Conservation (phyloP, 2,113 vertebrate genomes). For the Apeltes quadracus region DNA sequence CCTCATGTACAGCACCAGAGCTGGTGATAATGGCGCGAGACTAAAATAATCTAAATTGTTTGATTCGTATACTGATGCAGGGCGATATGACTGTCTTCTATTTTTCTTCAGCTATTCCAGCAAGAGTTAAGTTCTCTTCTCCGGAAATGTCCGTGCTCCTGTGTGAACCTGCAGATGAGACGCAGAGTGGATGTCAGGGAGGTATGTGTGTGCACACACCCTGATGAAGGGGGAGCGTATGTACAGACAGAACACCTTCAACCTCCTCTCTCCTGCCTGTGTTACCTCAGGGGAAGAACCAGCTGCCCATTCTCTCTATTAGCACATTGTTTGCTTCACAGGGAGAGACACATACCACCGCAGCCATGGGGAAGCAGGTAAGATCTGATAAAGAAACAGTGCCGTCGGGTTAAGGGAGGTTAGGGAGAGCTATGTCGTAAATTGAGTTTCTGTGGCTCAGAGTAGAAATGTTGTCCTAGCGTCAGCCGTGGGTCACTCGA, state of each 20-base stretch:
- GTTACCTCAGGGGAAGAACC: conserved; percentile 65
- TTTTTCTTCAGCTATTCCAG: conserved; percentile 1
- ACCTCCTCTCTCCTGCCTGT: conserved; percentile 66
- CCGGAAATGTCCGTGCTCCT: conserved; percentile 57
- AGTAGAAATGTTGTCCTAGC: conserved; percentile 4
- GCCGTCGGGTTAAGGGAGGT: conserved; percentile 7
- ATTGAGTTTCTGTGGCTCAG: conserved; percentile 12
- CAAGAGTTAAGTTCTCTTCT: conserved; percentile 62
- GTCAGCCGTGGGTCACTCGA: neutral
- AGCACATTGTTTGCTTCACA: conserved; percentile 54
- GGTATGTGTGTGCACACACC: conserved; percentile 70
- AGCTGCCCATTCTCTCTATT: conserved; percentile 49
- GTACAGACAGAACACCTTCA: conserved; percentile 70
- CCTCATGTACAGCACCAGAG: neutral
- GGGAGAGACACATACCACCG: conserved; percentile 47
- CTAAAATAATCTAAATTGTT: neutral
- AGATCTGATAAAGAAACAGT: conserved; percentile 51
- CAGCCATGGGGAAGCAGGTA: conserved; percentile 79
- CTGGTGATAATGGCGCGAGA: neutral
- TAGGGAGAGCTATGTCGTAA: conserved; percentile 24
- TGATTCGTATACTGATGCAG: conserved; percentile 1
- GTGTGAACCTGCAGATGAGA: conserved; percentile 77
- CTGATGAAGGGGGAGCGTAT: conserved; percentile 64
- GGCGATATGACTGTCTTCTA: neutral
- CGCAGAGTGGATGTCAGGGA: conserved; percentile 58